Conservation (phyloP, 2,888 invertebrate species). For the Odontomyia ornata region DNA sequence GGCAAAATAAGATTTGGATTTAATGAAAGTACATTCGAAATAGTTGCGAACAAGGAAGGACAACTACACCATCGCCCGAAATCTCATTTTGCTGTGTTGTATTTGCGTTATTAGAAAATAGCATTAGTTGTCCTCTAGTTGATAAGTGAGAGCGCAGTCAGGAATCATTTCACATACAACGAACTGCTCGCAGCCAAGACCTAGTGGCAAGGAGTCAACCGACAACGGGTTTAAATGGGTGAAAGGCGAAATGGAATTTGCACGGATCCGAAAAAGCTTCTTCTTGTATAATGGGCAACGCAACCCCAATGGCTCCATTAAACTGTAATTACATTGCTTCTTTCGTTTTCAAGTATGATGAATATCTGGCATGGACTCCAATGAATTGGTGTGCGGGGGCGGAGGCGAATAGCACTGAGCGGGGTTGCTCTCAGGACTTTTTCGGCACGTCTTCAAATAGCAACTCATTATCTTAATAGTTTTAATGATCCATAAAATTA, state of each 20-base stretch:
- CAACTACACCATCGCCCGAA: background rate
- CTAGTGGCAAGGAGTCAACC: no score
- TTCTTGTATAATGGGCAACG: background rate
- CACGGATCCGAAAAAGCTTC: no score
- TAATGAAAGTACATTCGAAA: background rate
- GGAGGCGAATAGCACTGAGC: background rate
- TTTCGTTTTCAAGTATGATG: conserved; percentile 8
- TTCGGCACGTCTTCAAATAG: background rate
- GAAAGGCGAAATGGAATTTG: no score
- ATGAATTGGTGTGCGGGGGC: background rate
- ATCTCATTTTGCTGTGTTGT: background rate
- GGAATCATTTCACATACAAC: no score
- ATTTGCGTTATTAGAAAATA: background rate
- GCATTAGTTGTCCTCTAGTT: background rate
- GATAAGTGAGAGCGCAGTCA: background rate
- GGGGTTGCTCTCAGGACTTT: background rate
- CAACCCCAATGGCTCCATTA: conserved; percentile 18
- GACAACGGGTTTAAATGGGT: no score
- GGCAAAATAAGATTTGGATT: background rate
- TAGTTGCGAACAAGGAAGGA: conserved; percentile 4
- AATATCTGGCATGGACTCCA: background rate
- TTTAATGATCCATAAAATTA: conserved; percentile 28
- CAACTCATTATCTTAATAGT: conserved; percentile 33
- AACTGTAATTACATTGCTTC: background rate
- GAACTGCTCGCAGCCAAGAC: no score